Evolutionary conservation across 2,888 invertebrate genomes (phyloP).

Genomic region (Nymphalis urticae): DNA sequence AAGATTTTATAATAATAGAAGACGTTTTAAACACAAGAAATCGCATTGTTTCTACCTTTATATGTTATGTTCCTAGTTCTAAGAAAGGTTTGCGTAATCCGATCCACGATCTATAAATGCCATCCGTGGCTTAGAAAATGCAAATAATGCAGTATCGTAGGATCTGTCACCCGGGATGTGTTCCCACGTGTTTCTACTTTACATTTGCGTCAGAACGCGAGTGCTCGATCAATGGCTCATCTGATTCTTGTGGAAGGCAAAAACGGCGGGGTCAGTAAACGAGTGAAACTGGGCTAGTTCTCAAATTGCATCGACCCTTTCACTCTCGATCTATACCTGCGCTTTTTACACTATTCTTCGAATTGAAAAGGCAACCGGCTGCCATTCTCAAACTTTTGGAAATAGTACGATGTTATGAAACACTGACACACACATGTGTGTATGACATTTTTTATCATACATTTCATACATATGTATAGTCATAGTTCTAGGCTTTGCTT

Average conservation of each 20-base stretch:
- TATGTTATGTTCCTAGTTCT: conserved; percentile 17
- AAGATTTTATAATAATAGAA: too few relatives aligned
- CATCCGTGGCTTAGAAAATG: conserved; percentile 48
- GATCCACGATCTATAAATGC: conserved; percentile 27
- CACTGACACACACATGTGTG: too few relatives aligned
- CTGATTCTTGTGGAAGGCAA: conserved; percentile 61
- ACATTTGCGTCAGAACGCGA: conserved; percentile 60
- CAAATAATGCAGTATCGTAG: conserved; percentile 67
- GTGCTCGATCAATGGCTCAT: conserved; percentile 56
- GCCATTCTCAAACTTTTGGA: conserved; percentile 59
- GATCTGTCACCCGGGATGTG: conserved; percentile 54
- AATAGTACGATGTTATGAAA: not conserved
- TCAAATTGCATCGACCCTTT: conserved; percentile 81
- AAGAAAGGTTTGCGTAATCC: conserved; percentile 32
- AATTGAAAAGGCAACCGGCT: conserved; percentile 52
- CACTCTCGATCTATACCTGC: conserved; percentile 79
- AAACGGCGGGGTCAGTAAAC: conserved; percentile 70
- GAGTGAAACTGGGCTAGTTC: conserved; percentile 73
- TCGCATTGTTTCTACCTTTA: not conserved
- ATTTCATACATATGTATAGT: not conserved
- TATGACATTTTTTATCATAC: not conserved
- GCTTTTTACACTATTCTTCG: conserved; percentile 75
- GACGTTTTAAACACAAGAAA: not conserved
- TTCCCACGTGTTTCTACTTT: conserved; percentile 78
- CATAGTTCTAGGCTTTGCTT: too few relatives aligned